Evolutionary conservation across 2,797 vertebrate species (phyloP), one percentile per base, ranked within the genome.

Genomic region (Cynopterus sphinx): DNA sequence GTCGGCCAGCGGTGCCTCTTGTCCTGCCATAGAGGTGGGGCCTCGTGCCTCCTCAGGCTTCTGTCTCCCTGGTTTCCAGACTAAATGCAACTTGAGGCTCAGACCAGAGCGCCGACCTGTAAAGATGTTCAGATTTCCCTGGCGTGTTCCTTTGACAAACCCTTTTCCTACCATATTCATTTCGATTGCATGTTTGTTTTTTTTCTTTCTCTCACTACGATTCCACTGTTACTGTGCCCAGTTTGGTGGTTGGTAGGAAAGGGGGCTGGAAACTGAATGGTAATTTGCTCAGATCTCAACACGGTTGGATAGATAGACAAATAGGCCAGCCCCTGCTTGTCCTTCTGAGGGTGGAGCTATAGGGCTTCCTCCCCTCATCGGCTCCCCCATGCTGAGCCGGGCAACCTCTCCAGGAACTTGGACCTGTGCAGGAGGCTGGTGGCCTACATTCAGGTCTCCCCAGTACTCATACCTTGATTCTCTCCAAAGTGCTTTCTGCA

Each of bases 51-150:
- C 15, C 84, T 55, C 68, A 33, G 74, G 31, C 43, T 51, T 90
- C 87, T 63, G 86, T 79, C 71, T 49, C 2, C 55, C 63, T 77
- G 68, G n/a, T 65, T 95, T 90, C 92, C 33, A 87, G 75, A 73
- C 39, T 87, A 33, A 6, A 21, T 43, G 53, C 39, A 90, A 85
- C 57, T 16, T 36, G 46, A 15, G 7, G 83, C 81, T 90, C 79
- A 71, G 73, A 78, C 57, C 61, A 8, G 46, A 93, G 43, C 17
- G 46, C 73, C 51, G 26, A 15, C 79, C 16, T 36, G 87, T 33
- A 70, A 65, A 90, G 33, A 59, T 81, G 39, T 74, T 91, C 77
- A 63, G 46, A 74, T 88, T 82, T 65, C 36, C 89, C 57, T 84
- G 17, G 11, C 51, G 28, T 17, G 1, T 82, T 61, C 68, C 70